phyloP scores from a whole-genome alignment of 2,113 vertebrate species.

The Neopipo cinnamomea region DNA sequence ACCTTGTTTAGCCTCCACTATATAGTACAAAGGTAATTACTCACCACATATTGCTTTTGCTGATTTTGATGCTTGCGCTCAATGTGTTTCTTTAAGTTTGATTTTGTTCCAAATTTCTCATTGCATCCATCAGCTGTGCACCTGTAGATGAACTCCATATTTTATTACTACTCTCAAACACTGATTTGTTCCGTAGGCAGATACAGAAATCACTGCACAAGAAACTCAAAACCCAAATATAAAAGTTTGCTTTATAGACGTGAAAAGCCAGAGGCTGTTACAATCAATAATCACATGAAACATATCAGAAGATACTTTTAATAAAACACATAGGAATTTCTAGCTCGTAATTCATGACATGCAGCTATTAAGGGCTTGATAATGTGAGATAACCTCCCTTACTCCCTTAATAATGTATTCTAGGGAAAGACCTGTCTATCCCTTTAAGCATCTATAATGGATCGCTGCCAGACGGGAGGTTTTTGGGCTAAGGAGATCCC shows the following conservation, averaged over 20 bases:
- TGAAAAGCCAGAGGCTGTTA: background rate
- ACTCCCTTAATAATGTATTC: background rate
- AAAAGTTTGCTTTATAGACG: background rate
- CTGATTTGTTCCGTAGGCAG: background rate
- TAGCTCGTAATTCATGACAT: background rate
- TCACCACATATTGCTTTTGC: slow-evolving; percentile 78
- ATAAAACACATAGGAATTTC: background rate
- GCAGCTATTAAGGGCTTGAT: background rate
- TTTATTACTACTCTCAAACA: background rate
- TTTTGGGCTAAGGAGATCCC: background rate
- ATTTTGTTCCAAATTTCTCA: slow-evolving; percentile 78
- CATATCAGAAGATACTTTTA: background rate
- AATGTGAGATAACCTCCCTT: background rate
- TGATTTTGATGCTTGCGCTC: slow-evolving; percentile 79
- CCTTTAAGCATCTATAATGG: rapidly evolving
- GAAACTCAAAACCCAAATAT: background rate
- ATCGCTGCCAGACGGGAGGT: background rate
- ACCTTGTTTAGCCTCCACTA: background rate
- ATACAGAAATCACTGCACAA: background rate
- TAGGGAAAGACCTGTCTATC: background rate
- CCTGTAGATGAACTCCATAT: slow-evolving; percentile 62
- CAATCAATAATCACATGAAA: background rate
- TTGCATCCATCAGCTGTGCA: slow-evolving; percentile 80
- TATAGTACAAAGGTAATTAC: background rate
- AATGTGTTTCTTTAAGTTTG: slow-evolving; percentile 85